These are phyloP conservation scores for Gari tellinella DNA, from an alignment of 2,888 invertebrate genomes.

Conservation along the genomic window DNA sequence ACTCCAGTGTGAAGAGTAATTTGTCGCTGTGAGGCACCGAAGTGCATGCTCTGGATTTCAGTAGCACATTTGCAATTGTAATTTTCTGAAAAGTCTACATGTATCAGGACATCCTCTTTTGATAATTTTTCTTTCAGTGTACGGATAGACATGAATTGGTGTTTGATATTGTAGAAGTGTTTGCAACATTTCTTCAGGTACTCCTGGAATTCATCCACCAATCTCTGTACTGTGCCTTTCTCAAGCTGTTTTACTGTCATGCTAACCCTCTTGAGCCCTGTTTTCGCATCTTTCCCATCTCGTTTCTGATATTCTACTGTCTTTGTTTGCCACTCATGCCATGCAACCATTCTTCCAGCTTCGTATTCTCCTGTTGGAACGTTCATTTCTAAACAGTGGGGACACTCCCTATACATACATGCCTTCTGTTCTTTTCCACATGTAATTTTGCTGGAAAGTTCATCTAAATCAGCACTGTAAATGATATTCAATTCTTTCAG, in stretches of 20 bases:
- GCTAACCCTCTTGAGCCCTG: conserved; percentile 8
- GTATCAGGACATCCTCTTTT: conserved; percentile 44
- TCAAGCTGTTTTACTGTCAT: conserved; percentile 29
- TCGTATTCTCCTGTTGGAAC: neutral
- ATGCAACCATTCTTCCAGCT: conserved; percentile 6
- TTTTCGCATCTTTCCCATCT: conserved; percentile 3
- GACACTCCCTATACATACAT: conserved; percentile 44
- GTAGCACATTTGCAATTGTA: conserved; percentile 32
- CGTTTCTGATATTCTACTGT: conserved; percentile 1
- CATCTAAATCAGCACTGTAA: conserved; percentile 13
- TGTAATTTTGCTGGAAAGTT: neutral
- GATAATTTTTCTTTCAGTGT: conserved; percentile 54
- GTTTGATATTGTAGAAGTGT: conserved; percentile 51
- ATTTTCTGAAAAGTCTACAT: conserved; percentile 46
- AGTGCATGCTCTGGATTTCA: conserved; percentile 54
- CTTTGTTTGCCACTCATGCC: conserved; percentile 37
- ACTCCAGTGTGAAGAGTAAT: conserved; percentile 53
- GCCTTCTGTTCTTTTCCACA: conserved; percentile 13
- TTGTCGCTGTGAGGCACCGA: conserved; percentile 47
- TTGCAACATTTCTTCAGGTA: conserved; percentile 23
- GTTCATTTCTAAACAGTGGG: neutral
- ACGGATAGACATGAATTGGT: conserved; percentile 45
- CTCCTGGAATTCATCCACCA: conserved; percentile 23
- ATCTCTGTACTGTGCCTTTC: conserved; percentile 17
- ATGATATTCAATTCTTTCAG: conserved; percentile 19